Evolutionary conservation across 2,888 invertebrate species (phyloP).

Genomic region (Synanthedon formicaeformis): DNA sequence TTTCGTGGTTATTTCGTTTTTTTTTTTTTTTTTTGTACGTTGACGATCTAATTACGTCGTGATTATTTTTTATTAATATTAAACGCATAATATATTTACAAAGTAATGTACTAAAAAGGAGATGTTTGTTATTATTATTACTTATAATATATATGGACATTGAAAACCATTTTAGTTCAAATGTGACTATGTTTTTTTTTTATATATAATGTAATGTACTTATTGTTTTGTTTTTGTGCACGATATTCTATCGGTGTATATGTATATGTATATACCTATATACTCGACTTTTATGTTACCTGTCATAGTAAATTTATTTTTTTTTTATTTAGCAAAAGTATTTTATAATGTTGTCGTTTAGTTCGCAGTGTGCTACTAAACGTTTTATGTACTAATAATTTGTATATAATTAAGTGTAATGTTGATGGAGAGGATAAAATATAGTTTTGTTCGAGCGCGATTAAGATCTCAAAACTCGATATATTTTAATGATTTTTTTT

Average conservation of each 20-base stretch:
- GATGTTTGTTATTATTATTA: too few species aligned
- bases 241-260: neutral
- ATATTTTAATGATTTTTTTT: neutral
- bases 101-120: too few species aligned
- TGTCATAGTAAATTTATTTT: neutral
- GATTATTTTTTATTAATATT: too few species aligned
- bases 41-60: too few species aligned
- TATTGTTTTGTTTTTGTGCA: slow-evolving; percentile 22
- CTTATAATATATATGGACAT: too few species aligned
- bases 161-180: too few species aligned
- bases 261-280: neutral
- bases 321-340: neutral
- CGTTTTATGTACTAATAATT: neutral
- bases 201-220: neutral
- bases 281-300: neutral
- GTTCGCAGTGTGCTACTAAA: neutral
- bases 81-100: too few species aligned
- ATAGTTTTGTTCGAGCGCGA: neutral
- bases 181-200: too few species aligned
- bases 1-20: too few species aligned
- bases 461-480: neutral
- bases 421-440: neutral
- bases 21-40: too few species aligned
- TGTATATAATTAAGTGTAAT: neutral
- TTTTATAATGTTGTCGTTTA: neutral